Evolutionary conservation across 2,888 invertebrate species (phyloP).

Genomic region (Stegana nigrithorax): DNA sequence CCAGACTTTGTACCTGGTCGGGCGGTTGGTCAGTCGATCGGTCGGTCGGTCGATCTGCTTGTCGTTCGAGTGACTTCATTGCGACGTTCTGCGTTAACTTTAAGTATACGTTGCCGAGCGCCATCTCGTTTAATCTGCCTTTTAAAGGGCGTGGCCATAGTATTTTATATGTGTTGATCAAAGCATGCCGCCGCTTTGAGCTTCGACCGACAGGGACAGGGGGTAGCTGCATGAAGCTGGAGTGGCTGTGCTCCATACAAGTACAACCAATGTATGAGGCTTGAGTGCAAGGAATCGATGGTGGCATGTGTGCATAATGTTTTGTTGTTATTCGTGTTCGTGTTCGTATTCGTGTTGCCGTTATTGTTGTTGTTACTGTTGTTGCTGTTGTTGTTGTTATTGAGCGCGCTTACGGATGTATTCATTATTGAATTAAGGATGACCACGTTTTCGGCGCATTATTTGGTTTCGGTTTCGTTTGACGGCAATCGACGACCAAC

Average conservation of each 20-base stretch:
- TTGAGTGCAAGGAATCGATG: background rate
- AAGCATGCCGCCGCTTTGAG: conserved; percentile 67
- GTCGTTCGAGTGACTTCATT: conserved; percentile 58
- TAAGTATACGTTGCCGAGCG: conserved; percentile 66
- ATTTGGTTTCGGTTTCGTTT: conserved; percentile 38
- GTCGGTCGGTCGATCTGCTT: conserved; percentile 28
- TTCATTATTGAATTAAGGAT: conserved; percentile 62
- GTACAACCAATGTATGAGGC: background rate
- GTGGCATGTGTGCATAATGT: conserved; percentile 34
- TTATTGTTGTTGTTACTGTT: too few species aligned
- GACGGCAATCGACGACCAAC: conserved; percentile 46
- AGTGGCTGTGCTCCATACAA: background rate
- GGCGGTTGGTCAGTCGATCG: conserved; percentile 2
- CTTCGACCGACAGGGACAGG: conserved; percentile 44
- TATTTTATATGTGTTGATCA: conserved; percentile 69
- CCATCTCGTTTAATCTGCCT: conserved; percentile 69
- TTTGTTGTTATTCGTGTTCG: too few species aligned
- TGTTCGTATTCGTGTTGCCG: background rate
- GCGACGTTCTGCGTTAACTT: too few species aligned
- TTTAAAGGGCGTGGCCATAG: conserved; percentile 67
- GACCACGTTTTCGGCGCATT: conserved; percentile 56
- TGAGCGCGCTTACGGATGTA: conserved; percentile 35
- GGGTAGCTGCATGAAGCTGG: background rate
- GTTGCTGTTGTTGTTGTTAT: background rate
- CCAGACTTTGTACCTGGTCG: too few species aligned